phyloP scores from a whole-genome alignment of 2,797 vertebrate species.

The Mormyrops boulengeri region DNA sequence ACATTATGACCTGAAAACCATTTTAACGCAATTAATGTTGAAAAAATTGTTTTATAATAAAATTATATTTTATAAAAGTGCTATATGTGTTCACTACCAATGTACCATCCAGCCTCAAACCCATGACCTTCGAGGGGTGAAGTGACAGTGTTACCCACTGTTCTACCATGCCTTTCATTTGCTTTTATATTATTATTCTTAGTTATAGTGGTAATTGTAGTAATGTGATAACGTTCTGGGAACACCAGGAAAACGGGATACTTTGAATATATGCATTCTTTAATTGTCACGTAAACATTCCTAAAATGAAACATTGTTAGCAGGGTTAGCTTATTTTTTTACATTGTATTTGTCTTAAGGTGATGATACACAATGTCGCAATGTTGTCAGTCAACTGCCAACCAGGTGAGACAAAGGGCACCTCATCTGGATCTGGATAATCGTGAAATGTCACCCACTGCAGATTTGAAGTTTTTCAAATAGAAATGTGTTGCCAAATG shows the following conservation, averaged over 20 bases:
- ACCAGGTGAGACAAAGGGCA: not conserved
- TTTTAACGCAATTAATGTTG: not conserved
- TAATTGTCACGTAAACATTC: not conserved
- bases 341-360: not conserved
- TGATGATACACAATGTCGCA: not conserved
- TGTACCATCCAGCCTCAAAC: too few species aligned
- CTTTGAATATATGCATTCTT: not conserved
- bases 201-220: too few species aligned
- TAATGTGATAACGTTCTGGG: too few species aligned
- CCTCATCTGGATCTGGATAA: not conserved
- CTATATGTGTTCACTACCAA: not conserved
- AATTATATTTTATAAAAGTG: not conserved
- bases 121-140: too few species aligned
- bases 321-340: not conserved
- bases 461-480: not conserved
- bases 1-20: not conserved
- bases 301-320: not conserved
- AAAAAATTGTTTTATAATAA: not conserved
- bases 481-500: not conserved
- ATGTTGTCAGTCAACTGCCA: not conserved
- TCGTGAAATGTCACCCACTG: not conserved
- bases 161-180: too few species aligned
- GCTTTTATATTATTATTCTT: too few species aligned
- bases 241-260: too few species aligned
- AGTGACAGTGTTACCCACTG: too few species aligned